Evolutionary conservation across 2,797 vertebrate genomes (phyloP), one percentile per base, ranked within the genome.

Genomic region (Rhinichthys osculus): DNA sequence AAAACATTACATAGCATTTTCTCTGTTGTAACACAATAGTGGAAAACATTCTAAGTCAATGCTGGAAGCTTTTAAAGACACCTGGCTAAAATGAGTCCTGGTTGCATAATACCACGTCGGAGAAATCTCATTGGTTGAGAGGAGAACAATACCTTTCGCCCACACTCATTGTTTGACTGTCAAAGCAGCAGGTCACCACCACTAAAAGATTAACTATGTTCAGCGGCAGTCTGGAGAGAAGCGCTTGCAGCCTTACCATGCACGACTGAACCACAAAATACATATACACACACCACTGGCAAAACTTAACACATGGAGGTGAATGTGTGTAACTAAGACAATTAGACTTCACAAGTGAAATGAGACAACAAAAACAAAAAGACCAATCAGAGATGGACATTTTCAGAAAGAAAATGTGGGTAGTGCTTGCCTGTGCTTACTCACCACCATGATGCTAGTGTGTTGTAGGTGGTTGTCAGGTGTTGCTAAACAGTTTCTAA

Each of bases 181-280:
- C 78, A 81, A 80, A 81, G 84, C 84, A 85, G 84, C 84, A 44
- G 70, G 78, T 73, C 76, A 84, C 30, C 52, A 52, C 17, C 57
- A 27, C 42, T 66, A 30, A 80, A 85, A 85, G 84, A 85, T 85
- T 74, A 81, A 85, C 78, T 81, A 52, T 30, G 57, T 66, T 73
- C 78, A 74, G 23, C 1, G 17, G 69, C 67, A 62, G 77, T 69
- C 72, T 30, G 35, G 47, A 57, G 74, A 70, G 9, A 50, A 35
- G 27, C 19, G 69, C 23, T 80, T 80, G 64, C 50, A 52, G 77
- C 30, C 66, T 73, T 64, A 85, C n/a, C n/a, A 42, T 47, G 38
- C 66, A 59, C 13, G 8, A 72, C 50, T 71, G n/a, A 85, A 72
- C 30, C 54, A 62, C 30, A 42, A 21, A 35, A 67, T 42, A 85